Conservation (phyloP, 2,113 vertebrate species). For the Agapornis roseicollis region DNA sequence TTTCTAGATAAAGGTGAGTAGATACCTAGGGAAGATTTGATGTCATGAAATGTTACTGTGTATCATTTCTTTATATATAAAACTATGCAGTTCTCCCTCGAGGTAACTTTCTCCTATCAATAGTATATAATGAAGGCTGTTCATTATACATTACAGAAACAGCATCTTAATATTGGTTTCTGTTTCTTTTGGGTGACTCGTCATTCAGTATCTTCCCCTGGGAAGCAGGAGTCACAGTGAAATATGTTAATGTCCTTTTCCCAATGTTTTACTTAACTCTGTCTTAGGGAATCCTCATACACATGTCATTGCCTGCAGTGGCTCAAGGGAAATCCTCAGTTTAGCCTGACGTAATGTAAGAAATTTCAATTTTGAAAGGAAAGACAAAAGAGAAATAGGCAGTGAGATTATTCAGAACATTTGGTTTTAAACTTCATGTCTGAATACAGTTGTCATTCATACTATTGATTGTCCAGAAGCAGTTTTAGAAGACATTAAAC, state of each 20-base stretch:
- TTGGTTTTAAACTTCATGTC: too few species aligned
- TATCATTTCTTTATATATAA: background rate
- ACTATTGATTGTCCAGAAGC: too few species aligned
- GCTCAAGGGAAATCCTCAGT: background rate
- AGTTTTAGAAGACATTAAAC: background rate
- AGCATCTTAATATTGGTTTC: background rate
- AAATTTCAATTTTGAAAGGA: too few species aligned
- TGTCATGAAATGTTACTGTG: background rate
- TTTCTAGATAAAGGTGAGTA: background rate
- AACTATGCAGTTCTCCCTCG: background rate
- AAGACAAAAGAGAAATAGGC: too few species aligned
- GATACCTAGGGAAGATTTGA: background rate
- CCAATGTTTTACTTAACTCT: background rate
- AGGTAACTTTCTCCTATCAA: background rate
- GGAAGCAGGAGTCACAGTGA: background rate
- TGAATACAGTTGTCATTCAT: too few species aligned
- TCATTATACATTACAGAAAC: background rate
- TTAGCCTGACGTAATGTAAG: too few species aligned
- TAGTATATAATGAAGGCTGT: background rate
- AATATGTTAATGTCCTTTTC: background rate
- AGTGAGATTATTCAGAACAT: too few species aligned
- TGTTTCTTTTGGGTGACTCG: background rate
- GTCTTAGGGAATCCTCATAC: background rate
- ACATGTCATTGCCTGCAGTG: background rate
- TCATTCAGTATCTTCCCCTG: background rate